These are phyloP conservation scores for Archips xylosteana DNA, from an alignment of 2,888 invertebrate species.

Conservation along the genomic window DNA sequence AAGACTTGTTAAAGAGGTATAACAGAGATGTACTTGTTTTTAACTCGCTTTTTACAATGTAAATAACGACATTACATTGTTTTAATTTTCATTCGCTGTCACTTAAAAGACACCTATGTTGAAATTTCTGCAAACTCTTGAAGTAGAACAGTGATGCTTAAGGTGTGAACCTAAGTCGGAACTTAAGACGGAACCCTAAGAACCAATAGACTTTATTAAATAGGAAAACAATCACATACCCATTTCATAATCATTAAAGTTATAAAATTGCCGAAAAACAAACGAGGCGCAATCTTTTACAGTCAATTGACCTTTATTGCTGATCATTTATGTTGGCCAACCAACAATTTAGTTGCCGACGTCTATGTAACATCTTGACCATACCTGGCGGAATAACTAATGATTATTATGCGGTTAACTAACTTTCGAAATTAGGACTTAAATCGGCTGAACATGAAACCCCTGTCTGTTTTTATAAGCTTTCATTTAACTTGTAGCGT, in stretches of 20 bases:
- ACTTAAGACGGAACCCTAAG: too few relatives aligned
- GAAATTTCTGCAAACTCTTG: too few relatives aligned
- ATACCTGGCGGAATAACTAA: not conserved
- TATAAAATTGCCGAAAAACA: slow-evolving; percentile 9
- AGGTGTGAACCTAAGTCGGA: too few relatives aligned
- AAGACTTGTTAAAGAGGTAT: too few relatives aligned
- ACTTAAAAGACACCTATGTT: too few relatives aligned
- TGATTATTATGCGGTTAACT: slow-evolving; percentile 5
- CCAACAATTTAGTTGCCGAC: not conserved
- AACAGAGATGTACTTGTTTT: too few relatives aligned
- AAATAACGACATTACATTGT: too few relatives aligned
- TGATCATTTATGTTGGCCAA: slow-evolving; percentile 11
- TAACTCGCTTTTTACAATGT: too few relatives aligned
- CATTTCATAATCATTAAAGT: not conserved
- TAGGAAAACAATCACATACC: not conserved
- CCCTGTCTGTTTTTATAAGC: not conserved
- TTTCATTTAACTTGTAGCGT: too few relatives aligned
- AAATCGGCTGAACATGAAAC: not conserved
- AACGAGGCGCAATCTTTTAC: slow-evolving; percentile 10
- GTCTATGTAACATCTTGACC: not conserved
- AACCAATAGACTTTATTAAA: not conserved
- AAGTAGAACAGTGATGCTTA: too few relatives aligned
- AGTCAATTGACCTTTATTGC: slow-evolving; percentile 18
- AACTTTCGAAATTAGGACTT: not conserved
- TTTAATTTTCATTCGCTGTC: too few relatives aligned